These are phyloP conservation scores for Protosalanx chinensis DNA, from an alignment of 2,797 vertebrate species.

Conservation along the genomic window DNA sequence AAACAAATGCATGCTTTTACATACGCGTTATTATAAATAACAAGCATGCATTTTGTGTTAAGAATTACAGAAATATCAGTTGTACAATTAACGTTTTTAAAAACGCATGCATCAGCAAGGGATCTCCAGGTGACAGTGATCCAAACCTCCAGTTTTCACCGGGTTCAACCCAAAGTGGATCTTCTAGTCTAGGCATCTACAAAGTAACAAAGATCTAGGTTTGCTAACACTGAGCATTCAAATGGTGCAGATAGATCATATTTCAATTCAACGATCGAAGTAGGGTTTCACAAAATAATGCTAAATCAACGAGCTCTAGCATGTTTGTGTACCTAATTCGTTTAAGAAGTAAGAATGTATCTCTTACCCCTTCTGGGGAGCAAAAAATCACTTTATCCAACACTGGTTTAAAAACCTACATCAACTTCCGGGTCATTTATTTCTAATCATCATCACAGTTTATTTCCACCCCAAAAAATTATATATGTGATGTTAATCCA, in stretches of 20 bases:
- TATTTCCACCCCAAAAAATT: neutral
- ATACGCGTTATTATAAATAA: too few species aligned
- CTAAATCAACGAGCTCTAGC: neutral
- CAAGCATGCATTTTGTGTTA: too few species aligned
- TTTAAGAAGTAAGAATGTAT: neutral
- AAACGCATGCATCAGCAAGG: too few species aligned
- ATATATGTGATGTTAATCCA: neutral
- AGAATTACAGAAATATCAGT: too few species aligned
- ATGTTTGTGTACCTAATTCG: neutral
- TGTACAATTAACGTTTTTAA: too few species aligned
- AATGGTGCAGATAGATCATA: neutral
- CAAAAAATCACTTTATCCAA: neutral
- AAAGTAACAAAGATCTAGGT: neutral
- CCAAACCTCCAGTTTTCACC: too few species aligned
- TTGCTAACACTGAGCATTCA: neutral
- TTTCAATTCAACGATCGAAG: neutral
- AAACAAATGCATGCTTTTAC: too few species aligned
- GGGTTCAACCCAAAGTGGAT: too few species aligned
- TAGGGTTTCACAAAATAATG: neutral
- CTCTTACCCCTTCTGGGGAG: conserved; percentile 43
- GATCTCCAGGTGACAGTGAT: too few species aligned
- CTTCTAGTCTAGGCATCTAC: neutral
- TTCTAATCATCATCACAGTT: too few species aligned
- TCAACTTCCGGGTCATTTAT: conserved; percentile 57
- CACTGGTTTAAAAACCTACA: conserved; percentile 4